These are phyloP conservation scores for Daubentonia madagascariensis DNA, from an alignment of 2,113 vertebrate genomes.

Conservation along the genomic window DNA sequence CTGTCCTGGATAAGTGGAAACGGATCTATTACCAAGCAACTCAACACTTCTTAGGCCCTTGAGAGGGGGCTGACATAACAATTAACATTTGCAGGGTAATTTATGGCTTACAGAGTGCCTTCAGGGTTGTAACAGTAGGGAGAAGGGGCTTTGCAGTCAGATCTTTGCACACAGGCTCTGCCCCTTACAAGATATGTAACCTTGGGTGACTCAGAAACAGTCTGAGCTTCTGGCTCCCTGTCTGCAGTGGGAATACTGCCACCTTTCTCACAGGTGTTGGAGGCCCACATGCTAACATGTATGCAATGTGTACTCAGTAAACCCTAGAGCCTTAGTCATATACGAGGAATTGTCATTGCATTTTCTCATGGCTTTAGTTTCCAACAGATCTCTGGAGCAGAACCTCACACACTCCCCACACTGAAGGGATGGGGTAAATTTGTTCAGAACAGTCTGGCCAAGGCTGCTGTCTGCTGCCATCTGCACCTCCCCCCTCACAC, in stretches of 20 bases:
- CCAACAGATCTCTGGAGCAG: background rate
- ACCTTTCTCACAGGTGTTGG: background rate
- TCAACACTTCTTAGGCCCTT: background rate
- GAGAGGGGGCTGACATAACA: background rate
- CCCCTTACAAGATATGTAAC: no score
- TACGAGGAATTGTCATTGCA: background rate
- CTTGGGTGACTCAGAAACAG: background rate
- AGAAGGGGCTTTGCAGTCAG: background rate
- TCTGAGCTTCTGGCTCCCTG: background rate
- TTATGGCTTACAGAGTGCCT: background rate
- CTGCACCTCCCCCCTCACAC: background rate
- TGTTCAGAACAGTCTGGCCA: background rate
- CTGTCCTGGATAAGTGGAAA: conserved; percentile 21
- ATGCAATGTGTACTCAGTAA: background rate
- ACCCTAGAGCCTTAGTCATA: background rate
- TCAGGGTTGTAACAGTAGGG: background rate
- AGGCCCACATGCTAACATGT: background rate
- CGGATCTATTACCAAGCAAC: conserved; percentile 35
- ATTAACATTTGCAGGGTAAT: background rate
- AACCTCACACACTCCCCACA: background rate
- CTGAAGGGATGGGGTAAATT: background rate
- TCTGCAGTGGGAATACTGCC: no score
- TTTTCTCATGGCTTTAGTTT: background rate
- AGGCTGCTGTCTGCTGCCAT: no score
- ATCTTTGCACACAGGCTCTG: background rate